Base-by-base conservation (phyloP, 23 tunicate species). In the Styela clava region DNA sequence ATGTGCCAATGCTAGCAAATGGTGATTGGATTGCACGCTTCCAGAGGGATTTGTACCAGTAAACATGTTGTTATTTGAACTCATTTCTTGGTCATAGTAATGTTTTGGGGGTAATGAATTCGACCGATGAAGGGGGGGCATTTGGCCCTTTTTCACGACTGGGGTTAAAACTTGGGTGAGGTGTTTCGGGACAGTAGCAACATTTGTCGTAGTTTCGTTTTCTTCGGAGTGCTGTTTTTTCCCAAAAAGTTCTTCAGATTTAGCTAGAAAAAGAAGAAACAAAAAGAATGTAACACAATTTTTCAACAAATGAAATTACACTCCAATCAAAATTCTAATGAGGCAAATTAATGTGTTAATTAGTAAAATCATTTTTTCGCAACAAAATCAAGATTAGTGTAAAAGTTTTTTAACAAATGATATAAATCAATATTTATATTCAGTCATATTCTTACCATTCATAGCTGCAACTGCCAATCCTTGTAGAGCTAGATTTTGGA, bases 401-500 rank as follows among this genome's bases (percentile, higher is more conserved):
- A n/a, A n/a, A n/a, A n/a, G n/a, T n/a, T n/a, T n/a, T n/a, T n/a
- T n/a, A n/a, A n/a, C n/a, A n/a, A n/a, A n/a, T n/a, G n/a, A n/a
- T n/a, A n/a, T n/a, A n/a, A n/a, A n/a, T n/a, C n/a, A n/a, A n/a
- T n/a, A n/a, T n/a, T n/a, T n/a, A n/a, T n/a, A n/a, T n/a, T n/a
- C n/a, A n/a, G n/a, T n/a, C n/a, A n/a, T n/a, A 65, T 27, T 37
- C 81, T 0, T 35, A 76, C 81, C 81, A 44, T 76, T 76, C 81
- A 76, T 76, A 7, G 81, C 81, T 9, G 81, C 81, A 44, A 76
- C 81, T 12, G 81, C 81, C 32, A 76, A 56, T 7, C 81, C 81
- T 29, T 76, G 81, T 27, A 76, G 27, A 21, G 81, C 81, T 21
- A 76, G 2, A 29, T 76, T 76, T 52, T 76, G 81, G 27, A 76